These are phyloP conservation scores for Reticulitermes lucifugus DNA, from an alignment of 2,888 invertebrate species.

Conservation along the genomic window DNA sequence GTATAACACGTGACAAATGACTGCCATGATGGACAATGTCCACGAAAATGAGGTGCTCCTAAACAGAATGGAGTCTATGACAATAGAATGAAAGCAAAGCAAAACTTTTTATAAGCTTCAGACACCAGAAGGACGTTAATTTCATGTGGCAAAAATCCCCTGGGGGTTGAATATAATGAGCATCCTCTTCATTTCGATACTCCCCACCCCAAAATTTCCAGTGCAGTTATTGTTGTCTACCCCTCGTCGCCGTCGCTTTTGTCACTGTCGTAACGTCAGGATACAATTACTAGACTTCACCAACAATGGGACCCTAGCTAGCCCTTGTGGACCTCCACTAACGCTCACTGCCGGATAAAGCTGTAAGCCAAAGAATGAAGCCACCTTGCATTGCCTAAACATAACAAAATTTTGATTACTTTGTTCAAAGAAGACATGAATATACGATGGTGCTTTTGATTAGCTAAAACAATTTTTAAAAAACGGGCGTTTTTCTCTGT, in stretches of 20 bases:
- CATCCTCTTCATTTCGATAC: constrained; percentile 27
- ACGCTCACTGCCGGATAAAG: neutral
- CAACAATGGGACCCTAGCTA: neutral
- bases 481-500: too few species aligned
- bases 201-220: neutral
- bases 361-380: neutral
- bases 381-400: too few species aligned
- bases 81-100: constrained; percentile 1
- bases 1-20: neutral
- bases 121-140: constrained; percentile 23
- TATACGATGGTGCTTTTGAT: too few species aligned
- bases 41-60: neutral
- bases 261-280: constrained; percentile 25
- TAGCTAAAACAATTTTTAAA: too few species aligned
- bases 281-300: constrained; percentile 24
- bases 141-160: constrained; percentile 29
- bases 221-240: constrained; percentile 17
- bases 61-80: neutral
- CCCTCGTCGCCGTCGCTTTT: constrained; percentile 1
- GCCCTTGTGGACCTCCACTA: neutral
- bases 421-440: too few species aligned
- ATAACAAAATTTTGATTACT: too few species aligned
- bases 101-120: constrained; percentile 28
- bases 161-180: constrained; percentile 35
- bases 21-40: neutral